These are phyloP conservation scores for Aurelia aurita DNA, from an alignment of 30 jellyfish, hydroid and myxozoan genomes.

Conservation along the genomic window DNA sequence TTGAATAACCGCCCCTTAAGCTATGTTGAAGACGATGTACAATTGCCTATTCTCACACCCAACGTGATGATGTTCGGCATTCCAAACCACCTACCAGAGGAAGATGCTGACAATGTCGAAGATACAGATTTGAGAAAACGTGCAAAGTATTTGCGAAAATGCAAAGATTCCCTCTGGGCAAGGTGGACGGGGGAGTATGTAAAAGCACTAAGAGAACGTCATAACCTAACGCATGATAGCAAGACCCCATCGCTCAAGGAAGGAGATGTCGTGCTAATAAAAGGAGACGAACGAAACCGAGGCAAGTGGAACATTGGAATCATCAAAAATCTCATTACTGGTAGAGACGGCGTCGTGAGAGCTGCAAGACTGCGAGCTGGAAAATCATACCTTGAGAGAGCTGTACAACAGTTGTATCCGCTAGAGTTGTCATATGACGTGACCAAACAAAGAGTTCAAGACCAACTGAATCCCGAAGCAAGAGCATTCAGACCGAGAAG, in stretches of 20 bases:
- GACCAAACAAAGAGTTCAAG: background rate
- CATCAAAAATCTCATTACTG: background rate
- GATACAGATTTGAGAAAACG: slow-evolving; percentile 54
- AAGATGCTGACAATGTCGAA: slow-evolving; percentile 38
- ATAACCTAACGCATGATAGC: slow-evolving; percentile 5
- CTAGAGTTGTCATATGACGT: slow-evolving; percentile 10
- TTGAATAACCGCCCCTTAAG: slow-evolving; percentile 67
- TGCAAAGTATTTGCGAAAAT: slow-evolving; percentile 7
- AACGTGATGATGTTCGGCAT: slow-evolving; percentile 51
- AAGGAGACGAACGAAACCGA: no score
- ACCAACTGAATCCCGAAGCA: background rate
- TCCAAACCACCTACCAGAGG: slow-evolving; percentile 22
- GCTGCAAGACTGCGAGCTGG: slow-evolving; percentile 30
- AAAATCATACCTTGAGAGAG: slow-evolving; percentile 4
- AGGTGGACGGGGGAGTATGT: slow-evolving; percentile 67
- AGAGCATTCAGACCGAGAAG: slow-evolving; percentile 15
- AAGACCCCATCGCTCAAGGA: background rate
- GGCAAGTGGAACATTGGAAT: background rate
- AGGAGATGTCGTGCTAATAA: no score
- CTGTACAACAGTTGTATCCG: slow-evolving; percentile 14
- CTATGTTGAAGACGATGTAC: slow-evolving; percentile 80
- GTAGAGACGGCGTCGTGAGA: slow-evolving; percentile 17
- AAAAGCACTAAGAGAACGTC: background rate
- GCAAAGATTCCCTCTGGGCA: slow-evolving; percentile 59
- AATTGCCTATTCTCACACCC: slow-evolving; percentile 66